Percentiles rank a stretch among this genome's conserved stretches.
Evolutionary conservation across 2,113 vertebrate genomes (phyloP).

Genomic region (Zosterops pallidus): DNA sequence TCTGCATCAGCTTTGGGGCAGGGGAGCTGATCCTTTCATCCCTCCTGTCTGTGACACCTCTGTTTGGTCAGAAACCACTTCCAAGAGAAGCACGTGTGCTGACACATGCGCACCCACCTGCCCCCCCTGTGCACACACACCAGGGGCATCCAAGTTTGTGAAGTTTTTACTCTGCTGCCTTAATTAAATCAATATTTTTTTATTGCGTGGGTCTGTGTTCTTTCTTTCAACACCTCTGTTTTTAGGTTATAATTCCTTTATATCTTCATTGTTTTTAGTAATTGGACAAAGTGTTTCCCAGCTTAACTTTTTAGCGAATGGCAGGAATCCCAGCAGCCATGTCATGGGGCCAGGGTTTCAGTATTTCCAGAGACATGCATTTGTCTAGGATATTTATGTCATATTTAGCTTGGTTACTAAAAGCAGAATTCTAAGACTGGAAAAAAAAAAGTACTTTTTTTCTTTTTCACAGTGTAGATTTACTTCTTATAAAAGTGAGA

Average conservation of each 20-base stretch:
- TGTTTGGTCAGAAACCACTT: background rate
- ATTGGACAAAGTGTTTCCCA: constrained; percentile 66
- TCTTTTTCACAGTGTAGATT: background rate
- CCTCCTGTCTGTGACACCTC: background rate
- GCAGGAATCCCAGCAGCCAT: constrained; percentile 53
- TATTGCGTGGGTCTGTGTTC: constrained; percentile 45
- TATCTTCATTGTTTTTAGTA: constrained; percentile 66
- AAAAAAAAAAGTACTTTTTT: background rate
- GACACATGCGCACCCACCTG: background rate
- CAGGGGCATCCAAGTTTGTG: background rate
- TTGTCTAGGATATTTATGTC: constrained; percentile 62
- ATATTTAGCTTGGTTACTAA: constrained; percentile 39
- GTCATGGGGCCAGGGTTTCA: constrained; percentile 47
- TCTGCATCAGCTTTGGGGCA: background rate
- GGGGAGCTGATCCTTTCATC: background rate
- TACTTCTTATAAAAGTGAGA: background rate
- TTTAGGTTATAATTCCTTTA: constrained; percentile 65
- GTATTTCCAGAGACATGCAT: constrained; percentile 51
- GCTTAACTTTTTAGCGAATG: constrained; percentile 51
- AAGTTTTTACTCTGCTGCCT: constrained; percentile 9
- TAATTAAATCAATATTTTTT: constrained; percentile 59
- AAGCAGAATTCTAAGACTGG: constrained; percentile 39
- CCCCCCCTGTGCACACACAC: background rate
- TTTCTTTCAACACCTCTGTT: constrained; percentile 62
- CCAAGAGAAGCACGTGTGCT: background rate